Evolutionary conservation across 35 echinoderm and acorn worm genomes (phyloP), one percentile per base, ranked within the genome.

Genomic region (Anneissia japonica): DNA sequence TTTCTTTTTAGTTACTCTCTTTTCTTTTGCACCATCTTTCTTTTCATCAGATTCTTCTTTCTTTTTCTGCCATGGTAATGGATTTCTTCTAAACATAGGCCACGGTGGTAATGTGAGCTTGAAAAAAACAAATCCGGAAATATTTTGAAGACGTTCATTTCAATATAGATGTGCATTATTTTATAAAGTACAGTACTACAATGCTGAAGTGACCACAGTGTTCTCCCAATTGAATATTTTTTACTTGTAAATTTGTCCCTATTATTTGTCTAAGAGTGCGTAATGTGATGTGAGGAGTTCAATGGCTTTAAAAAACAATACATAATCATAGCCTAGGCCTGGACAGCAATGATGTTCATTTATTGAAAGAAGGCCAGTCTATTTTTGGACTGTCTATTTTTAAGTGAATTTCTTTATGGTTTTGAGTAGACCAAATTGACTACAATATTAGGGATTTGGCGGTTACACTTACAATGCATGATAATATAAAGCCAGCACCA

Each of bases 51-150:
- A 11, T 55, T 87, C 87, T 46, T 31, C 31, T 41, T 55, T 76
- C 28, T 83, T 77, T 82, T 93, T 97, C 81, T 93, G 94, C 94
- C 94, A 97, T 31, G 38, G 37, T 3, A 97, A 84, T 39, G 94
- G 91, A 85, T 92, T 92, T 55, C 88, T 90, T 35, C 94, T 89
- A 82, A 93, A 97, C 23, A 97, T 97, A 0, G 94, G 91, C 94
- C 94, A 97, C 30, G 94, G 94, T 45, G 94, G 94, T 87, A 97
- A 85, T 14, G 94, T 97, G 12, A 97, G 46, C 94, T 97, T 80
- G 0, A 79, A 79, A 46, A 82, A 37, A 86, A 17, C 28, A 83
- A 55, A 87, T 55, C 83, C 34, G 4, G 31, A 77, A 77, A 16
- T 7, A 77, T n/a, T n/a, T n/a, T n/a, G 16, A 37, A 34, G 29